A percentile compares a stretch with the other conserved stretches of the same genome.
phyloP scores from a whole-genome alignment of 2,888 invertebrate genomes.

The Sminthurinus aureus region DNA sequence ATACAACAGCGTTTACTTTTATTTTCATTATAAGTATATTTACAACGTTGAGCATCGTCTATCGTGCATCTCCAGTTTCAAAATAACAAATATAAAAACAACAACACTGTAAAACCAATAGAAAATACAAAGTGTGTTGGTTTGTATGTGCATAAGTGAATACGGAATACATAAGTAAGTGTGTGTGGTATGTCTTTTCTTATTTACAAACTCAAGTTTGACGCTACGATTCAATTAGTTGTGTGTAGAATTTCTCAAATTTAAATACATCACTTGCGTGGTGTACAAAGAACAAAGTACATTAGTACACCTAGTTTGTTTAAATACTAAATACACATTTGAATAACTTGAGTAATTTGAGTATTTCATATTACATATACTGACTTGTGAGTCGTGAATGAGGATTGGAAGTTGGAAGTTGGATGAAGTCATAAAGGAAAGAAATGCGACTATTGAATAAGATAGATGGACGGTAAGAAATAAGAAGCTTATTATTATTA shows the following conservation, averaged over 20 bases:
- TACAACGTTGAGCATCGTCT: neutral
- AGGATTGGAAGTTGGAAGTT: no score
- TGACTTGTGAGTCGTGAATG: no score
- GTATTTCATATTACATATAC: neutral
- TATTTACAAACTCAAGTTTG: neutral
- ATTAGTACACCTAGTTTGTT: constrained; percentile 1
- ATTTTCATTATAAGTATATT: neutral
- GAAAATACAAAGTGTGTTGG: no score
- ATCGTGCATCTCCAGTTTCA: no score
- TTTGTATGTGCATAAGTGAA: neutral
- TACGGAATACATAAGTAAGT: neutral
- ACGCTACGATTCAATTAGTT: neutral
- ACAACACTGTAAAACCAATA: no score
- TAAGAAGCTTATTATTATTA: neutral
- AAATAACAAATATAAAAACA: no score
- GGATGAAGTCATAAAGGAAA: neutral
- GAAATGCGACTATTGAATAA: neutral
- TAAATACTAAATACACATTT: neutral
- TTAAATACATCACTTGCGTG: neutral
- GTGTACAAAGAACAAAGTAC: neutral
- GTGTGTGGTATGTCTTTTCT: neutral
- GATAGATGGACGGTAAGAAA: neutral
- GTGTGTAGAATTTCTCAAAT: neutral
- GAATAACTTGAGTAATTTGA: no score
- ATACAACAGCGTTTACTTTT: neutral